phyloP scores from a whole-genome alignment of 2,797 vertebrate genomes.

The Erithacus rubecula region DNA sequence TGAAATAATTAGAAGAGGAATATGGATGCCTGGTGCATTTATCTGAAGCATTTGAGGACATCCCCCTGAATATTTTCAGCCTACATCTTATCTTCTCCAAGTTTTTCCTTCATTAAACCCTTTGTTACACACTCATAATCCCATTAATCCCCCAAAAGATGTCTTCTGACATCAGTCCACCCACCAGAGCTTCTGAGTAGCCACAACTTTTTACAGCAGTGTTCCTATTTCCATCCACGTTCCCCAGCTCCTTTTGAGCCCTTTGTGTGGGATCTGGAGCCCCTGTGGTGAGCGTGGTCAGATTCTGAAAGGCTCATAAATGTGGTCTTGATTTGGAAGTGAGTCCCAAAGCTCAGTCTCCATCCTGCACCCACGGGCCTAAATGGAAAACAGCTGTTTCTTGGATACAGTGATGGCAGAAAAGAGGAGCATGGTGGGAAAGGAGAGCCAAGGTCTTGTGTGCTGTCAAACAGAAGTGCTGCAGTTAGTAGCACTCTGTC shows the following conservation, averaged over 20 bases:
- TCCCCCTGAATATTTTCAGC: background rate
- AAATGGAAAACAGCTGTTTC: background rate
- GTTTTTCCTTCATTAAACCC: background rate
- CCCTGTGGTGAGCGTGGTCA: accelerated
- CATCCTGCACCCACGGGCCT: background rate
- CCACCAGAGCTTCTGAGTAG: background rate
- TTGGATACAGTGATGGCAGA: background rate
- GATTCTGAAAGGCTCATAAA: background rate
- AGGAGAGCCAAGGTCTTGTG: background rate
- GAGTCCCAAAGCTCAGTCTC: background rate
- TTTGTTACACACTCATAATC: background rate
- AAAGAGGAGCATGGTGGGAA: background rate
- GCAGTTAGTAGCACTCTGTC: background rate
- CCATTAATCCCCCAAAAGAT: background rate
- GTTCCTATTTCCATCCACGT: background rate
- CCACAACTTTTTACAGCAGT: background rate
- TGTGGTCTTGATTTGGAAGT: background rate
- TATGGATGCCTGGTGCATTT: background rate
- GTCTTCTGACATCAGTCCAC: background rate
- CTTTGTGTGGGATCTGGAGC: background rate
- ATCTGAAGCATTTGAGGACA: slow-evolving; percentile 3
- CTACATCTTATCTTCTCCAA: background rate
- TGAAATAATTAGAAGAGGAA: background rate
- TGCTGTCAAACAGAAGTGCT: background rate
- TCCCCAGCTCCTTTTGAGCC: background rate